Evolutionary conservation across 2,797 vertebrate species (phyloP).

Genomic region (Pipistrellus pipistrellus): DNA sequence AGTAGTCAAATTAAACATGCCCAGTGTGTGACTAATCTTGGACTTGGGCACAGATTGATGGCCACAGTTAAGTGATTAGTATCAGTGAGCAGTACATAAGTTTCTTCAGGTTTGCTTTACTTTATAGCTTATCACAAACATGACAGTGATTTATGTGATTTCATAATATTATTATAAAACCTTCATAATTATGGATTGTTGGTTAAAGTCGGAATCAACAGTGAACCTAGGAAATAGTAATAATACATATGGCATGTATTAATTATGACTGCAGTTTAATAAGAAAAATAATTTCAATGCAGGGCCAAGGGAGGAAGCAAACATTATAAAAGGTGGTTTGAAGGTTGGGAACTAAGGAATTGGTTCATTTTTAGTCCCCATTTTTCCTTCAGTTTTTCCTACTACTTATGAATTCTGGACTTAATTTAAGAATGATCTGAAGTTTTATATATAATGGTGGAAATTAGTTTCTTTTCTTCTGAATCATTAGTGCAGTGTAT

Average conservation of each 20-base stretch:
- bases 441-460: constrained; percentile 13
- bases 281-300: constrained; percentile 17
- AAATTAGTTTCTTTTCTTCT: constrained; percentile 29
- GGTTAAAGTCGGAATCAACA: constrained; percentile 66
- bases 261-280: constrained; percentile 58
- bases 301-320: not conserved
- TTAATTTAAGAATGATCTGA: constrained; percentile 42
- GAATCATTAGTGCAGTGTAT: not conserved
- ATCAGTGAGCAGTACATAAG: constrained; percentile 62
- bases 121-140: constrained; percentile 71
- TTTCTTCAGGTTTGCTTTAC: constrained; percentile 71
- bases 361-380: not conserved
- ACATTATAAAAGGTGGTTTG: constrained; percentile 30
- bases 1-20: constrained; percentile 55
- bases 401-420: not conserved
- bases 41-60: constrained; percentile 62
- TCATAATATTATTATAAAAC: constrained; percentile 73
- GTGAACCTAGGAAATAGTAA: constrained; percentile 73
- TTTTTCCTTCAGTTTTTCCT: not conserved
- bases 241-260: constrained; percentile 68
- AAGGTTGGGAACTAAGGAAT: constrained; percentile 46
- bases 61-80: constrained; percentile 72
- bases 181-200: constrained; percentile 74
- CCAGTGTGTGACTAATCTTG: constrained; percentile 54
- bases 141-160: constrained; percentile 71